A percentile compares a stretch with the other conserved stretches of the same genome.
Evolutionary conservation across 1,140 invertebrate genomes (phyloP).

Genomic region (Venustaconcha ellipsiformis): DNA sequence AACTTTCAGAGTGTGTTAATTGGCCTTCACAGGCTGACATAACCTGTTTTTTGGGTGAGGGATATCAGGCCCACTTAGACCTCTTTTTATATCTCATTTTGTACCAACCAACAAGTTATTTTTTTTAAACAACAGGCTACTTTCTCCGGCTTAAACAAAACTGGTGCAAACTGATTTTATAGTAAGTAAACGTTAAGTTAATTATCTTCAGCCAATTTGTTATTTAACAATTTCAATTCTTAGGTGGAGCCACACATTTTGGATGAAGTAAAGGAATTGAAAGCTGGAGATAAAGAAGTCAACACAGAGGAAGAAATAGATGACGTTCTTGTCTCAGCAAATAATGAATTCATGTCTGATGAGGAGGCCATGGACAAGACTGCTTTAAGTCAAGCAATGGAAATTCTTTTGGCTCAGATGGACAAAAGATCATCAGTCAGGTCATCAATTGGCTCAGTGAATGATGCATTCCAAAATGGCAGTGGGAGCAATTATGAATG

Average conservation of each 20-base stretch:
- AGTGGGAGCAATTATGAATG: neutral
- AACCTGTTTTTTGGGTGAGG: no score
- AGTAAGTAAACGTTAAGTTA: neutral
- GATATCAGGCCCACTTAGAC: no score
- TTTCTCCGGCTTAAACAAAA: no score
- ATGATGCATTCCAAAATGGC: constrained; percentile 10
- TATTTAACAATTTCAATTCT: neutral
- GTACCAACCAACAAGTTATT: no score
- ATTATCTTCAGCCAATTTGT: neutral
- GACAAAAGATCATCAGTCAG: constrained; percentile 54
- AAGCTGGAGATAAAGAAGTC: constrained; percentile 61
- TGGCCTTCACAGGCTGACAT: no score
- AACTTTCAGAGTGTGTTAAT: no score
- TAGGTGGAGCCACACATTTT: constrained; percentile 36
- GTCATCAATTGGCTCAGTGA: constrained; percentile 25
- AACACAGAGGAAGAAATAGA: constrained; percentile 35
- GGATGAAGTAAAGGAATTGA: constrained; percentile 60
- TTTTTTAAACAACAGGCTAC: no score
- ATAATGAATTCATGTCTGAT: constrained; percentile 60
- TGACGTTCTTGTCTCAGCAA: constrained; percentile 30
- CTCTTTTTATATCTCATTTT: no score
- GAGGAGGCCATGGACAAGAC: constrained; percentile 62
- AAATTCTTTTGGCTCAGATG: constrained; percentile 60
- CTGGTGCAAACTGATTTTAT: neutral
- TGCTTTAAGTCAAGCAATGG: constrained; percentile 53